A percentile compares a stretch with the other conserved stretches of the same genome.
phyloP scores from a whole-genome alignment of 2,113 vertebrate species.

The Corythornis vintsioides region DNA sequence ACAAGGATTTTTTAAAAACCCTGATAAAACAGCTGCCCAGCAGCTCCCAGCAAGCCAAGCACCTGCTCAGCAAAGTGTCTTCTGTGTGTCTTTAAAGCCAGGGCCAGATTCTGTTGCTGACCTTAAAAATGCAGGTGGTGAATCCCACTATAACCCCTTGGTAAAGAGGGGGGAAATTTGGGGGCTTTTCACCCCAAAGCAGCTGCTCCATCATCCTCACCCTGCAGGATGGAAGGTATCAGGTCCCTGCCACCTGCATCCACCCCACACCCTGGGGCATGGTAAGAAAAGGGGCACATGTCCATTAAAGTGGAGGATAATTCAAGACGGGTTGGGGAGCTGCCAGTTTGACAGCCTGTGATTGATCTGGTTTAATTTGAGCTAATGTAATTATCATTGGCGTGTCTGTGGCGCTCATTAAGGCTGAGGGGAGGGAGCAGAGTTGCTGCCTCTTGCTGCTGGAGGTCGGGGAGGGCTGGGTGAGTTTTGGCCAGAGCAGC shows the following conservation, averaged over 20 bases:
- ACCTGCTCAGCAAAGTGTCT: rapidly evolving
- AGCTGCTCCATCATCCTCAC: neutral
- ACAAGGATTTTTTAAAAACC: rapidly evolving
- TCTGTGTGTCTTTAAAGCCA: neutral
- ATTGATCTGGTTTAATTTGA: neutral
- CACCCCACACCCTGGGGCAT: rapidly evolving
- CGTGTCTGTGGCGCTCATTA: rapidly evolving
- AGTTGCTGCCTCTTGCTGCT: neutral
- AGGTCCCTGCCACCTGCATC: neutral
- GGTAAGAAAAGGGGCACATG: rapidly evolving
- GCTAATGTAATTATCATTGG: neutral
- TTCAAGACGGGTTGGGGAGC: neutral
- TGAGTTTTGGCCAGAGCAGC: neutral
- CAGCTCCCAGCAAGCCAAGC: neutral
- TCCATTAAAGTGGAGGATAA: neutral
- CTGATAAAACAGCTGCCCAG: neutral
- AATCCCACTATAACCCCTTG: neutral
- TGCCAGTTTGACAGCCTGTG: neutral
- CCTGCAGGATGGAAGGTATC: neutral
- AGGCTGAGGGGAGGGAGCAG: rapidly evolving
- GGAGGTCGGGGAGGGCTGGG: neutral
- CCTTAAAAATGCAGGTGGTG: neutral
- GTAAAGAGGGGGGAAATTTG: neutral
- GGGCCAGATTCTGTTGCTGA: neutral
- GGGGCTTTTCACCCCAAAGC: neutral